A percentile compares a stretch with the other conserved stretches of the same genome.
Evolutionary conservation across 2,888 invertebrate species (phyloP).

Genomic region (Branchinecta sandiegonensis): DNA sequence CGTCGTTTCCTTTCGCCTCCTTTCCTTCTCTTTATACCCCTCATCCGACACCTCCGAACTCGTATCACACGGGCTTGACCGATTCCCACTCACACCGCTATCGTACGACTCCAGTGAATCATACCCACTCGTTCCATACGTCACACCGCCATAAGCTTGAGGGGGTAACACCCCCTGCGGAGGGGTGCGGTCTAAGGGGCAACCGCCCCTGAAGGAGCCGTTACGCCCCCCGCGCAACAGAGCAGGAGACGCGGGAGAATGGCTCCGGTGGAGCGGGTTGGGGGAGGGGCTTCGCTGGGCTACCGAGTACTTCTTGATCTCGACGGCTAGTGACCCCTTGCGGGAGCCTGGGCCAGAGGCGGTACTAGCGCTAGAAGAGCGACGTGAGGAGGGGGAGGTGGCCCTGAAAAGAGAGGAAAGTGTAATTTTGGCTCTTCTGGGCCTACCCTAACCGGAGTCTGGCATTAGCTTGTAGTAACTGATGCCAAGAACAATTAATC

Average conservation of each 20-base stretch:
- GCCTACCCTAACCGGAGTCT: no score
- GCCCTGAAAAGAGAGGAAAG: background rate
- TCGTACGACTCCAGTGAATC: conserved; percentile 8
- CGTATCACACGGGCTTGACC: conserved; percentile 30
- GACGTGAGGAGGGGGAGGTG: conserved; percentile 5
- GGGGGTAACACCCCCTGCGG: background rate
- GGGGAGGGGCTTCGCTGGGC: background rate
- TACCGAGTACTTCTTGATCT: background rate
- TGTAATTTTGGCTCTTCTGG: no score
- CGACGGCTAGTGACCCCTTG: background rate
- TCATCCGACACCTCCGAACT: conserved; percentile 33
- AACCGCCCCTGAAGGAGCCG: background rate
- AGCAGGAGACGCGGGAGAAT: background rate
- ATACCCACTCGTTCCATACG: background rate
- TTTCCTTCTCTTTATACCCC: conserved; percentile 28
- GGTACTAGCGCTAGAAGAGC: background rate
- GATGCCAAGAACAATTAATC: no score
- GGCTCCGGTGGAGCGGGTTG: background rate
- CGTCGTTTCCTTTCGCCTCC: background rate
- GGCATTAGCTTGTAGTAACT: no score
- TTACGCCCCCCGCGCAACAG: background rate
- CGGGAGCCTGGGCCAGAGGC: background rate
- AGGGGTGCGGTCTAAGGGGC: background rate
- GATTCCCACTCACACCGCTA: conserved; percentile 19
- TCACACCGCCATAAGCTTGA: background rate